Conservation (phyloP, 1,140 invertebrate species). For the Akabosia matsudoensis region DNA sequence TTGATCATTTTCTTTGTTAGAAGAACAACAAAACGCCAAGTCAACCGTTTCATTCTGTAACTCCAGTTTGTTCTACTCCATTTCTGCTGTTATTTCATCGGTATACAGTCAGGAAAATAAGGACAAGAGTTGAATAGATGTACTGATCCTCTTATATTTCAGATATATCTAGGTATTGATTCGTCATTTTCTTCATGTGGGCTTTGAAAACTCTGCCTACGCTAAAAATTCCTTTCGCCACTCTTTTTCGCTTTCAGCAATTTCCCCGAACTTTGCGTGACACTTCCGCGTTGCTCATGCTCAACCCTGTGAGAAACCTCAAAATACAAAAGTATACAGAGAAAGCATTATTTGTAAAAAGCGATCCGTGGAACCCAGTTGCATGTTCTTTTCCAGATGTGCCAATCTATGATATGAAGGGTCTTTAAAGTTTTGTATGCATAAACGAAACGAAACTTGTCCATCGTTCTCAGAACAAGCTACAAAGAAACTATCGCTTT, state of each 20-base stretch:
- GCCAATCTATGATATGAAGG: no score
- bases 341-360: no score
- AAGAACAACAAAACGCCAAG: not conserved
- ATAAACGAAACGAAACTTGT: no score
- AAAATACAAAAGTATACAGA: no score
- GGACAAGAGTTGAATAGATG: not conserved
- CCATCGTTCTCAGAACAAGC: no score
- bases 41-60: not conserved
- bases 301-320: no score
- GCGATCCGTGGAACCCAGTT: not conserved
- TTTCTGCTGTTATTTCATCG: not conserved
- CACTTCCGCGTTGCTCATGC: not conserved
- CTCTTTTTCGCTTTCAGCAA: not conserved
- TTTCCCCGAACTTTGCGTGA: not conserved
- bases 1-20: not conserved
- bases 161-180: not conserved
- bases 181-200: not conserved
- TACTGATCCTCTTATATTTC: not conserved
- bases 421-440: no score
- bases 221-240: not conserved
- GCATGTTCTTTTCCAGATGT: no score
- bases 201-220: not conserved
- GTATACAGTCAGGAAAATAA: not conserved
- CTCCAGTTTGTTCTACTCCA: not conserved
- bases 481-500: no score